Evolutionary conservation across 64 coral and sea anemone species (phyloP).

Genomic region (Exaiptasia diaphana): DNA sequence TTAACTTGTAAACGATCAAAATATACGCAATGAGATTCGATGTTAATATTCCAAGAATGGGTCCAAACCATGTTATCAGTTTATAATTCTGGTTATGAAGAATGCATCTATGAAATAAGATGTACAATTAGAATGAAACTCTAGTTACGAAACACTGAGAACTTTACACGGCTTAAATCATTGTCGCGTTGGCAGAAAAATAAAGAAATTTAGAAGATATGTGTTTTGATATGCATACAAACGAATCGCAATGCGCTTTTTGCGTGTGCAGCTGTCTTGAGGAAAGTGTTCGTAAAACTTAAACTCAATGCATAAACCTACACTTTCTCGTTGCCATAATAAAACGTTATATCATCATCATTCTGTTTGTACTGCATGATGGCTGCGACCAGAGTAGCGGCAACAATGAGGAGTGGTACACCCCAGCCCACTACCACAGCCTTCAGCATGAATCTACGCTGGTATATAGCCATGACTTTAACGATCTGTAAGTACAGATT

Average conservation of each 20-base stretch:
- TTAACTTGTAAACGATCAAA: slow-evolving; percentile 24
- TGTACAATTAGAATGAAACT: no score
- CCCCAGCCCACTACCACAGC: slow-evolving; percentile 70
- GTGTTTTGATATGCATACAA: no score
- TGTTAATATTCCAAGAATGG: slow-evolving; percentile 33
- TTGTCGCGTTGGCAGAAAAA: no score
- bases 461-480: slow-evolving; percentile 64
- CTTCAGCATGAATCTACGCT: slow-evolving; percentile 54
- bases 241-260: no score
- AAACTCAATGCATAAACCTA: no score
- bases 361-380: background rate
- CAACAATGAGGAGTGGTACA: slow-evolving; percentile 58
- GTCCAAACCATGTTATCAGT: slow-evolving; percentile 35
- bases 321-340: slow-evolving; percentile 49
- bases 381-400: slow-evolving; percentile 12
- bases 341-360: background rate
- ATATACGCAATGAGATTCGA: slow-evolving; percentile 56
- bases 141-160: no score
- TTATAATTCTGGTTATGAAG: slow-evolving; percentile 44
- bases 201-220: no score
- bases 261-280: no score
- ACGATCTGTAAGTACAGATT: slow-evolving; percentile 74
- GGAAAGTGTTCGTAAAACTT: no score
- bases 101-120: slow-evolving; percentile 74
- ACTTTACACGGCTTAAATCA: no score